Evolutionary conservation across 2,797 vertebrate species (phyloP), one percentile per base, ranked within the genome.

Genomic region (Ispidina picta): DNA sequence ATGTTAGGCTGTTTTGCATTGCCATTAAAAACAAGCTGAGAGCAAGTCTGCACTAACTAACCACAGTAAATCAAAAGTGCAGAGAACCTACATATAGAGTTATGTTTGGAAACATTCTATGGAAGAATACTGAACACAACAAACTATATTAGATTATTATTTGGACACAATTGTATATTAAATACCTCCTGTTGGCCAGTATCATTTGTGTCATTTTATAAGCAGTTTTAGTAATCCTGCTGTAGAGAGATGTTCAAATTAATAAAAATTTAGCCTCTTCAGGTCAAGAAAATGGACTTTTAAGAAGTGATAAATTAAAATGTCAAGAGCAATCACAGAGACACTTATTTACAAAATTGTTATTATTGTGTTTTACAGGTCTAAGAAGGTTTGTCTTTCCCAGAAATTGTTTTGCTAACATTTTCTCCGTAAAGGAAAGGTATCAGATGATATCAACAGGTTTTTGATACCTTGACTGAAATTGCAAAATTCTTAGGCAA

Each of bases 261-360:
- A 72, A 65, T 94, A 96, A 93, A 76, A 29, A 96, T 60, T 58
- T 84, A 86, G 73, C 91, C 92, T 71, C 88, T 96, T 88, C 74
- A 8, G 75, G 90, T 86, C 87, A 91, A 93, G 95, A 84, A 97
- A 98, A 97, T 88, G 92, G 96, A 94, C 96, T 97, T 97, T 84
- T 92, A 97, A 96, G 88, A 97, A 96, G 94, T 86, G 74, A 81
- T 85, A 96, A 97, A 98, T 97, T 97, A 96, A 97, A 96, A 96
- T 84, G 95, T 97, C 97, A 97, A 97, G 95, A 95, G 86, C 95
- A 96, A 96, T 98, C 97, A 97, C 63, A 90, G 6, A 88, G 84
- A 62, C n/a, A 72, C 90, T 94, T 96, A 96, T 96, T 95, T 96
- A 97, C 91, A 94, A 93, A 88, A 46, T 21, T 80, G 59, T 90